A percentile compares a stretch with the other conserved stretches of the same genome.
Conservation (phyloP, 2,888 invertebrate genomes). For the Drosophila neotestacea region DNA sequence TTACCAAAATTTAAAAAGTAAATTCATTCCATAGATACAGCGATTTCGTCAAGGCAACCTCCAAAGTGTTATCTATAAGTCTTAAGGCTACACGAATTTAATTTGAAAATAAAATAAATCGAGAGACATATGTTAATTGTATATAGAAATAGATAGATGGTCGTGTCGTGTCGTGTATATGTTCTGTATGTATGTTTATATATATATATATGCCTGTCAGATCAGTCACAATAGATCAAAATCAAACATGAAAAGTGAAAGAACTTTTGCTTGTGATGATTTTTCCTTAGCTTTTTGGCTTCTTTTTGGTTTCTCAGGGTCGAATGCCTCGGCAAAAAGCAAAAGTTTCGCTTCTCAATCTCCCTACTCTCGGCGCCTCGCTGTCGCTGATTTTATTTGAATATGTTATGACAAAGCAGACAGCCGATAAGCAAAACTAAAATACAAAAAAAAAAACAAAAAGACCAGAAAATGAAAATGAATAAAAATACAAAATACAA, state of each 20-base stretch:
- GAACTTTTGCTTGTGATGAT: constrained; percentile 53
- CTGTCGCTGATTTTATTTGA: constrained; percentile 59
- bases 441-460: constrained; percentile 15
- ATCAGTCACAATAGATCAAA: constrained; percentile 73
- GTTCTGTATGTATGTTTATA: constrained; percentile 7
- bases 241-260: constrained; percentile 58
- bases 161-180: constrained; percentile 20
- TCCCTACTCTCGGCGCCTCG: constrained; percentile 34
- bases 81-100: constrained; percentile 4
- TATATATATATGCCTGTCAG: constrained; percentile 39
- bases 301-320: constrained; percentile 62
- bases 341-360: constrained; percentile 58
- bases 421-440: constrained; percentile 55
- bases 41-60: constrained; percentile 14
- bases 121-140: constrained; percentile 33
- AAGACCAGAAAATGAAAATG: too few relatives aligned
- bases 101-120: constrained; percentile 6
- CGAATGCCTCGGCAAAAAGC: constrained; percentile 64
- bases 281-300: constrained; percentile 29
- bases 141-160: constrained; percentile 15
- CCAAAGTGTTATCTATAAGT: constrained; percentile 12
- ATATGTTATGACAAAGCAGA: constrained; percentile 62
- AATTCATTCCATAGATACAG: neutral
- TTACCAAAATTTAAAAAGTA: neutral
- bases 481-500: constrained; percentile 4